Evolutionary conservation across 2,797 vertebrate species (phyloP), one percentile per base, ranked within the genome.

Genomic region (Buphagus erythrorhynchus): DNA sequence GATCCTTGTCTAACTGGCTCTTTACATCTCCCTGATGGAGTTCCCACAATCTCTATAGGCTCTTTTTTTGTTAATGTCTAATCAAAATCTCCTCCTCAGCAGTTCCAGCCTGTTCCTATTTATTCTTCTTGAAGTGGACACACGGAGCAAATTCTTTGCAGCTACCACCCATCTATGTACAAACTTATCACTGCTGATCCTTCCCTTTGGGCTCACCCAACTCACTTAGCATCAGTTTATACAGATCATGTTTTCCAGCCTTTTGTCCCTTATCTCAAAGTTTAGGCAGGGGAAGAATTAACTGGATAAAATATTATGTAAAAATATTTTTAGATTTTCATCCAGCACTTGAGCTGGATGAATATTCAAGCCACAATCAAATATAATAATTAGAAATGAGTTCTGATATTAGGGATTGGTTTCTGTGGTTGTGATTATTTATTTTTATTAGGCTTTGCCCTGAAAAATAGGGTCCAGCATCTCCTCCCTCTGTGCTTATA

Each of bases 21-120:
- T 94, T 95, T 35, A 46, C 43, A 95, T 94, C 65, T 66, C 52
- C 0, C 35, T 85, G 89, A 94, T 88, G 81, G 77, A 85, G 54
- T 94, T 91, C 40, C 61, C 45, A 48, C 31, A 45, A 21, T 61
- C 72, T 93, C 87, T 72, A 57, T 52, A 35, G 66, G 61, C 79
- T 88, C 24, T 86, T 86, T 76, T 92, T 72, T 85, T 62, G 26
- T 18, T 71, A 58, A 82, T 40, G 68, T 67, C 81, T 71, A 13
- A 83, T 61, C 75, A 65, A 95, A 96, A 86, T 57, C 72, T 65
- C 89, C 82, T 91, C 4, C 94, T 94, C 94, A 96, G 94, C 91
- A 91, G 26, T 75, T 95, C 81, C 54, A 91, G 81, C 59, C 90
- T 71, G 38, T 80, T 89, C 15, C 61, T 93, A 36, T 78, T 95